A percentile compares a stretch with the other conserved stretches of the same genome.
These are phyloP conservation scores for Corythucha ciliata DNA, from an alignment of 2,888 invertebrate genomes.

Conservation along the genomic window DNA sequence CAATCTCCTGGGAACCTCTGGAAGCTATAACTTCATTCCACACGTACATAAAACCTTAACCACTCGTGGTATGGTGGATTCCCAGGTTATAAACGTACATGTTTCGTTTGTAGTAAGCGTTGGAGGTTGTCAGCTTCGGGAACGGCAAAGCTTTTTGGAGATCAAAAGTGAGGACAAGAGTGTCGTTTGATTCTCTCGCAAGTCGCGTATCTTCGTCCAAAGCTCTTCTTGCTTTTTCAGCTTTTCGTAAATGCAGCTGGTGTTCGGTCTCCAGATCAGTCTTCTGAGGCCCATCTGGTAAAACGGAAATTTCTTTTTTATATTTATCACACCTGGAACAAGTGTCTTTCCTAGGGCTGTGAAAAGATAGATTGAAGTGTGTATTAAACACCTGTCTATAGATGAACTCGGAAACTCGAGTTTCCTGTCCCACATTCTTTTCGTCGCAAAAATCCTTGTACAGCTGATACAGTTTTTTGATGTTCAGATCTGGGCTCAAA, in stretches of 20 bases:
- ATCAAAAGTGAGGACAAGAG: constrained; percentile 19
- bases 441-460: constrained; percentile 20
- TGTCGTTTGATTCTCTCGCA: constrained; percentile 4
- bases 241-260: constrained; percentile 16
- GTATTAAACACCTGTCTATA: constrained; percentile 26
- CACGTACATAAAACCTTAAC: constrained; percentile 21
- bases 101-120: constrained; percentile 37
- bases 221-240: constrained; percentile 14
- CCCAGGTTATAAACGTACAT: constrained; percentile 36
- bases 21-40: constrained; percentile 5
- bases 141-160: constrained; percentile 34
- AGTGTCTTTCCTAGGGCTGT: constrained; percentile 13
- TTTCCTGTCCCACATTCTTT: constrained; percentile 17
- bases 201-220: constrained; percentile 6
- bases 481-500: constrained; percentile 21
- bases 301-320: constrained; percentile 10
- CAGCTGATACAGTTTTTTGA: constrained; percentile 25
- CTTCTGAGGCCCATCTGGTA: constrained; percentile 8
- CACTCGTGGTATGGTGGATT: constrained; percentile 36
- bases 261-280: constrained; percentile 10
- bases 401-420: constrained; percentile 27
- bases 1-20: constrained; percentile 25
- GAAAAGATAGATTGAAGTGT: constrained; percentile 18
- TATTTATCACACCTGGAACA: constrained; percentile 15
- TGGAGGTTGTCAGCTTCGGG: constrained; percentile 35